Evolutionary conservation across 2,888 invertebrate species (phyloP).

Genomic region (Acronicta alni): DNA sequence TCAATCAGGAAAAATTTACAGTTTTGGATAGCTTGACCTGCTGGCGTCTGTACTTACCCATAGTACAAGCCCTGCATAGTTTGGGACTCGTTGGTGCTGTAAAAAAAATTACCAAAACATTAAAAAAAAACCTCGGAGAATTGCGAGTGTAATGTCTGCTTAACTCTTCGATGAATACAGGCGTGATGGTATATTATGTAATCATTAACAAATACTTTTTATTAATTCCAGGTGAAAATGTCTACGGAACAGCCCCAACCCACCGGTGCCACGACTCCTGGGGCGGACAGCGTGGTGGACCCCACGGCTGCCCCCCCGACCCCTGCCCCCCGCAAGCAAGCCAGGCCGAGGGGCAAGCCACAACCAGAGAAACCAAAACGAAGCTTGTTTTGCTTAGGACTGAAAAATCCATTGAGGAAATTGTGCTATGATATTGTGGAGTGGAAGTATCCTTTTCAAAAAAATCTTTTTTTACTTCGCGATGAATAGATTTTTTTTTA

Average conservation of each 20-base stretch:
- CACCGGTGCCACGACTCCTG: constrained; percentile 73
- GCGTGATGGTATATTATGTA: too few species aligned
- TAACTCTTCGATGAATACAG: too few species aligned
- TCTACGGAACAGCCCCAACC: constrained; percentile 75
- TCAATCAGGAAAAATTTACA: too few species aligned
- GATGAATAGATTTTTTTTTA: too few species aligned
- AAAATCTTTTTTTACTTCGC: not conserved
- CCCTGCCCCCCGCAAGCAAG: constrained; percentile 89
- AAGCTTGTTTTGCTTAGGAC: constrained; percentile 96
- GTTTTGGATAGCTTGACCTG: too few species aligned
- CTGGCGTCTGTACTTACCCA: too few species aligned
- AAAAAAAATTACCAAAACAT: too few species aligned
- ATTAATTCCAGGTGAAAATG: constrained; percentile 75
- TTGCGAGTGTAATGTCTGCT: too few species aligned
- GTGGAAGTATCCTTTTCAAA: constrained; percentile 99
- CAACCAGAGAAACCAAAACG: constrained; percentile 97
- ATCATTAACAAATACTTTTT: too few species aligned
- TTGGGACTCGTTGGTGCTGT: too few species aligned
- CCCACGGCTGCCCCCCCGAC: constrained; percentile 63
- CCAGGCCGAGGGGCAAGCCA: constrained; percentile 93
- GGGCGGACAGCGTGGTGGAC: constrained; percentile 71
- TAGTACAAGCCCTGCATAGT: too few species aligned
- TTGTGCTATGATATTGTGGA: constrained; percentile 98
- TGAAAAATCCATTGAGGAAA: constrained; percentile 98
- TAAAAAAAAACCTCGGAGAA: too few species aligned